Evolutionary conservation across 2,888 invertebrate species (phyloP).

Genomic region (Polyommatus icarus): DNA sequence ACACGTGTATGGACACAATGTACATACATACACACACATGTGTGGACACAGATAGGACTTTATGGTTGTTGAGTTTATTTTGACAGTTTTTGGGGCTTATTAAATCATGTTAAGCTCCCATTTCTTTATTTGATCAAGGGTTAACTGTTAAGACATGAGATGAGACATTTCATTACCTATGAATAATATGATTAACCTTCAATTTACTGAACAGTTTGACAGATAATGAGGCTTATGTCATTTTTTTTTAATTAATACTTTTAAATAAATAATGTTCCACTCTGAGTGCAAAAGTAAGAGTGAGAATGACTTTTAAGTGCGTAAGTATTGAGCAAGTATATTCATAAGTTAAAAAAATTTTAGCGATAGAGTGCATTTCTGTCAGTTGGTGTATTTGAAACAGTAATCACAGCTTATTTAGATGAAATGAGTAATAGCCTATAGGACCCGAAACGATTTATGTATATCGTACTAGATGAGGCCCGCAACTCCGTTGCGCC

Average conservation of each 20-base stretch:
- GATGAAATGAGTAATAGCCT: too few relatives aligned
- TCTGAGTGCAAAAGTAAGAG: too few relatives aligned
- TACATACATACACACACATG: slow-evolving; percentile 4
- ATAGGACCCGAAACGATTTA: not conserved
- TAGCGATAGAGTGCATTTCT: not conserved
- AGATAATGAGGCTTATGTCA: too few relatives aligned
- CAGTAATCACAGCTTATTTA: not conserved
- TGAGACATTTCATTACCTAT: too few relatives aligned
- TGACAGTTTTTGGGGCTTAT: slow-evolving; percentile 3
- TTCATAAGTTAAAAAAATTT: not conserved
- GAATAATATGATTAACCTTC: too few relatives aligned
- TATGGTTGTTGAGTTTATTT: slow-evolving; percentile 5
- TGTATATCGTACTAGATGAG: too few relatives aligned
- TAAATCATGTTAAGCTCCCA: not conserved
- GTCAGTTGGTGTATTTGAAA: not conserved
- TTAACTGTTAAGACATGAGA: too few relatives aligned
- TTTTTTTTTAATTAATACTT: too few relatives aligned
- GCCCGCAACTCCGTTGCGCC: too few relatives aligned
- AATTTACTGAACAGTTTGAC: not conserved
- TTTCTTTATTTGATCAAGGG: not conserved
- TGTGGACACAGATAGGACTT: not conserved
- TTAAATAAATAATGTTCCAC: too few relatives aligned
- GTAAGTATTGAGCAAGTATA: too few relatives aligned
- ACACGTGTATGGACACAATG: not conserved
- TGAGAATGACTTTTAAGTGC: too few relatives aligned